Evolutionary conservation across 2,113 vertebrate genomes (phyloP), one percentile per base, ranked within the genome.

Genomic region (Aptenodytes forsteri): DNA sequence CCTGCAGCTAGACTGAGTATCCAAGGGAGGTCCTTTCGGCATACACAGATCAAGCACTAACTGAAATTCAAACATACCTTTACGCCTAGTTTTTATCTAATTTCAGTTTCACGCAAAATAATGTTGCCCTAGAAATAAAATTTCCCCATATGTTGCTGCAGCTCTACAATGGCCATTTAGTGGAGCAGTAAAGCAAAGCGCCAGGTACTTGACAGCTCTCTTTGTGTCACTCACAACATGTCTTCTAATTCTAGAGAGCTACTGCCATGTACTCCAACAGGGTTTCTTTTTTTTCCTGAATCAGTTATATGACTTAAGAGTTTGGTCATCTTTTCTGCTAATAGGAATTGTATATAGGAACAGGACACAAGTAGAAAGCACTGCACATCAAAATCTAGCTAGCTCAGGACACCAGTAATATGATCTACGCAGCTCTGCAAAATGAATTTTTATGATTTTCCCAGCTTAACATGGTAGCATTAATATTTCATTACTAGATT

Each of bases 401-500:
- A 65, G 73, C 75, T 89, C 85, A 85, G 83, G 90, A 94, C 72
- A 89, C 72, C 50, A 36, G n/a, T 50, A 79, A 90, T 86, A 59
- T 12, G 30, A 96, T 92, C 91, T 62, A 83, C 0, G 3, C 81
- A 76, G 83, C 83, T 86, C 86, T 91, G 94, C 71, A 93, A 97
- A 97, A 96, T 86, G 95, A 95, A 88, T 96, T 97, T 97, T 96
- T 94, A 95, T 96, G 69, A 91, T 97, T 96, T 93, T 81, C 88
- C 81, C 91, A 89, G 87, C 78, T 95, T 95, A 95, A 97, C 91
- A 87, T 72, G 62, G 81, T 93, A 88, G 75, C 87, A 95, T 97
- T 97, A 97, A 98, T 97, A 97, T 98, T 98, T 97, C 95, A 97
- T 97, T 94, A 89, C 92, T 95, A 90, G 92, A 96, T 96, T 97